Evolutionary conservation across 2,888 invertebrate genomes (phyloP).

Genomic region (Noctua janthina): DNA sequence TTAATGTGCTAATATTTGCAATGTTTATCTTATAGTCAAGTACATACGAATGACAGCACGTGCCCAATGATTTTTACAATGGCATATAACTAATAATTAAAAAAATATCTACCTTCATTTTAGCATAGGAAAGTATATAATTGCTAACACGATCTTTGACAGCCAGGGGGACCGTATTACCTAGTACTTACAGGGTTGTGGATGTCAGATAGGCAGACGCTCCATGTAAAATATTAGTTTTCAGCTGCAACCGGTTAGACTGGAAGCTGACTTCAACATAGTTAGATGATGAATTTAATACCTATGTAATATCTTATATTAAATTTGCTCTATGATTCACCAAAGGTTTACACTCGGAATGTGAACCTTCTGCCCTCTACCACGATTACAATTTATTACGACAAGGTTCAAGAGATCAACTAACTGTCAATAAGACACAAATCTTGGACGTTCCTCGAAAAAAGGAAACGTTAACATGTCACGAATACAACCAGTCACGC

Average conservation of each 20-base stretch:
- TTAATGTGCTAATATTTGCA: constrained; percentile 43
- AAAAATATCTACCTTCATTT: background rate
- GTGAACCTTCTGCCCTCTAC: background rate
- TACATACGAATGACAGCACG: background rate
- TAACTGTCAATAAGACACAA: background rate
- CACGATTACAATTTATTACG: background rate
- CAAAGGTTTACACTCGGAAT: background rate
- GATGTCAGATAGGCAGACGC: background rate
- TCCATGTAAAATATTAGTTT: background rate
- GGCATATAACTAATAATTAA: background rate
- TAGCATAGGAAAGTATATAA: background rate
- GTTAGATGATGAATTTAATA: background rate
- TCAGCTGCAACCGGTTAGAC: background rate
- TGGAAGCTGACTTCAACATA: background rate
- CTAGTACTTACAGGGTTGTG: background rate
- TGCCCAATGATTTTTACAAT: background rate
- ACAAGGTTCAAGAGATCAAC: background rate
- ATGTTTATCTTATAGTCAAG: constrained; percentile 27
- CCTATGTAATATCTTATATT: background rate
- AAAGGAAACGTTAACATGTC: background rate
- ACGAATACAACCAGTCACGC: constrained; percentile 24
- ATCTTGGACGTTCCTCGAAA: background rate
- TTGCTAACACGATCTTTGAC: background rate
- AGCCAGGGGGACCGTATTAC: background rate
- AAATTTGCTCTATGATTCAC: background rate